Conservation (phyloP, 2,113 vertebrate species). For the Spheniscus mendiculus region DNA sequence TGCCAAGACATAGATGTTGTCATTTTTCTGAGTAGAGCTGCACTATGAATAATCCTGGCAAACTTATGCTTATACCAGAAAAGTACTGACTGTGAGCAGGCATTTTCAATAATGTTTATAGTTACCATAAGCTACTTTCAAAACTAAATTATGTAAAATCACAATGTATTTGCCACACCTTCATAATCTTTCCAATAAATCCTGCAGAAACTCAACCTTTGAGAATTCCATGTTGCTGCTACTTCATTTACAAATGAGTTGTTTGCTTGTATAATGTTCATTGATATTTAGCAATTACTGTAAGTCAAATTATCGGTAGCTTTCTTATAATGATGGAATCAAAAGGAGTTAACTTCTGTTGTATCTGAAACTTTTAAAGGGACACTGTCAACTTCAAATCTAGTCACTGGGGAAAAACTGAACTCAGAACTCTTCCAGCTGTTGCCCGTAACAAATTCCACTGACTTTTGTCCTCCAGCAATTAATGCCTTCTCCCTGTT, state of each 20-base stretch:
- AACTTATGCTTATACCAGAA: constrained; percentile 45
- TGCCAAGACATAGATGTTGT: constrained; percentile 11
- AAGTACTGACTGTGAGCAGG: constrained; percentile 38
- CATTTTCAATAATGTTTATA: constrained; percentile 69
- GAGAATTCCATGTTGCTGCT: constrained; percentile 58
- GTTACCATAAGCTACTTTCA: constrained; percentile 44
- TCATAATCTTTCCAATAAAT: constrained; percentile 76
- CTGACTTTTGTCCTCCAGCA: not conserved
- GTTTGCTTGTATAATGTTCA: not conserved
- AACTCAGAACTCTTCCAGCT: not conserved
- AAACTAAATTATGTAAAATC: constrained; percentile 67
- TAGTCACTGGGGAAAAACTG: not conserved
- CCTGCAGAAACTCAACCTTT: constrained; percentile 52
- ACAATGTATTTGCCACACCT: constrained; percentile 65
- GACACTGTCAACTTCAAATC: not conserved
- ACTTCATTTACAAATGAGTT: constrained; percentile 4
- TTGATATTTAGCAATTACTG: not conserved
- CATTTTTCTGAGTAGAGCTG: constrained; percentile 18
- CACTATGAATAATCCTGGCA: constrained; percentile 31
- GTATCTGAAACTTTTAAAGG: not conserved
- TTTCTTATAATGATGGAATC: not conserved
- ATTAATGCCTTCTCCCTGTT: not conserved
- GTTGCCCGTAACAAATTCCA: not conserved
- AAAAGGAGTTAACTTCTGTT: not conserved
- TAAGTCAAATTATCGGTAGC: not conserved